Evolutionary conservation across 2,797 vertebrate species (phyloP).

Genomic region (Gambelia wislizenii): DNA sequence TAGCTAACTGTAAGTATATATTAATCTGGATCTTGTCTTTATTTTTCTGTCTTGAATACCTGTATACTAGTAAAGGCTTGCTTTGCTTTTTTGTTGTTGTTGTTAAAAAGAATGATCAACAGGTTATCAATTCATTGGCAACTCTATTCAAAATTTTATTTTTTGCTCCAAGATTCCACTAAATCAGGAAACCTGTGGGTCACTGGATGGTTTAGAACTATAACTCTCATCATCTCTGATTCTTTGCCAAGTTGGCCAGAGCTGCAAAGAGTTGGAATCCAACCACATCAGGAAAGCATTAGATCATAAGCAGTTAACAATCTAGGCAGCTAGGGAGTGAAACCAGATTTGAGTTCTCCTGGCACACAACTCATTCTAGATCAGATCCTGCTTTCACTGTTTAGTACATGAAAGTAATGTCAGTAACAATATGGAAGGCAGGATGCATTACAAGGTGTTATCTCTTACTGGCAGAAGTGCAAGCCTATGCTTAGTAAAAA

Average conservation of each 20-base stretch:
- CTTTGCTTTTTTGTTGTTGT: neutral
- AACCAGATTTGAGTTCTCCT: neutral
- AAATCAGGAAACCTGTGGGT: neutral
- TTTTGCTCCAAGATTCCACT: neutral
- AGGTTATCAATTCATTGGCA: neutral
- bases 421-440: neutral
- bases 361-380: neutral
- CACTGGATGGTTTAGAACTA: neutral
- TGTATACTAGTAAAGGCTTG: neutral
- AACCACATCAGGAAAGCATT: too few species aligned
- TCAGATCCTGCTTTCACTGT: neutral
- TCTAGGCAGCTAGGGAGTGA: neutral
- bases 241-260: neutral
- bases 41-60: neutral
- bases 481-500: neutral
- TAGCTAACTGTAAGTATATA: too few species aligned
- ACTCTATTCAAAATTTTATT: neutral
- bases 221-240: neutral
- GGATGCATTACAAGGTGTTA: neutral
- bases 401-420: neutral
- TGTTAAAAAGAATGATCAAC: neutral
- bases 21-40: neutral
- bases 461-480: neutral
- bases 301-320: neutral
- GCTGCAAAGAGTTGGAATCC: too few species aligned